These are phyloP conservation scores for Nymphalis polychloros DNA, from an alignment of 2,888 invertebrate species.

Conservation along the genomic window DNA sequence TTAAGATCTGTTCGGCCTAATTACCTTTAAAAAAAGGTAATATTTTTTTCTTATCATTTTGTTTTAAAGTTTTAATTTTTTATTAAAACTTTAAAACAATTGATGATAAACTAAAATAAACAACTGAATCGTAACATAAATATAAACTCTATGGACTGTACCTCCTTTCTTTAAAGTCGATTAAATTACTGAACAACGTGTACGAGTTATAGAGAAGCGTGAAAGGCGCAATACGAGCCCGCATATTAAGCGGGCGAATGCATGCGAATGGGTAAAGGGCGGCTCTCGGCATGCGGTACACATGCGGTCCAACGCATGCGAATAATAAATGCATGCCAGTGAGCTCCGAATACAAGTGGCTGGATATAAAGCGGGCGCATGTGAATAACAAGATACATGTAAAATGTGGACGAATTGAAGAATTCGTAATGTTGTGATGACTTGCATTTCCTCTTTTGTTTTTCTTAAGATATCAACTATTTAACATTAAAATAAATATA, in stretches of 20 bases:
- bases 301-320: constrained; percentile 29
- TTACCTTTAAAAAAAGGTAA: background rate
- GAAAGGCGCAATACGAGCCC: constrained; percentile 31
- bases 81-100: no score
- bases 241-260: constrained; percentile 33
- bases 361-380: constrained; percentile 16
- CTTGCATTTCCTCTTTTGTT: background rate
- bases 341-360: constrained; percentile 24
- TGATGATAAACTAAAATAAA: background rate
- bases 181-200: constrained; percentile 15
- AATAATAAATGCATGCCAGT: constrained; percentile 26
- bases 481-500: background rate
- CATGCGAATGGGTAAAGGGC: constrained; percentile 29
- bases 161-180: constrained; percentile 17
- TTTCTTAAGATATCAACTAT: background rate
- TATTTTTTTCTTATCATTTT: background rate
- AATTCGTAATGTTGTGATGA: background rate
- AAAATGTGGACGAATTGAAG: constrained; percentile 7
- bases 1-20: constrained; percentile 14
- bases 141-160: background rate
- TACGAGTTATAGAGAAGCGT: constrained; percentile 24
- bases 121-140: background rate
- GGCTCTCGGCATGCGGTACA: constrained; percentile 24
- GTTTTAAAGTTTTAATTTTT: background rate
- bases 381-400: constrained; percentile 15